Evolutionary conservation across 1,140 invertebrate genomes (phyloP).

Genomic region (Mactra quadrangularis): DNA sequence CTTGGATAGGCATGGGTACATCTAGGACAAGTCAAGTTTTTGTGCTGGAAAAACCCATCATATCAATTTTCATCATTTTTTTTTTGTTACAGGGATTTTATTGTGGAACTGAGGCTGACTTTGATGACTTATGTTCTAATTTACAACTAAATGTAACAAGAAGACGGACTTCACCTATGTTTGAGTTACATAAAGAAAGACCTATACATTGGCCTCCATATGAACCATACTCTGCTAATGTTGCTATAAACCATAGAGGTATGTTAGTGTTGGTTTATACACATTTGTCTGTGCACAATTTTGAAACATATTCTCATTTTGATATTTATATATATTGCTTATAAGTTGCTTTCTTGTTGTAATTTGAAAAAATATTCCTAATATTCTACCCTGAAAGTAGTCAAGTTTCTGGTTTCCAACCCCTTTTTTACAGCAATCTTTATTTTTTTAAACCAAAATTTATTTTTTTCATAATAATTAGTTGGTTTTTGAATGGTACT

Average conservation of each 20-base stretch:
- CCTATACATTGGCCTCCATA: conserved; percentile 80
- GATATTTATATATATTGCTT: not conserved
- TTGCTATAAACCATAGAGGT: conserved; percentile 45
- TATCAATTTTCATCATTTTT: too few relatives aligned
- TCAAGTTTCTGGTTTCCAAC: too few relatives aligned
- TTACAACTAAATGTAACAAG: conserved; percentile 71
- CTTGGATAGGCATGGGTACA: too few relatives aligned
- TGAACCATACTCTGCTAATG: conserved; percentile 58
- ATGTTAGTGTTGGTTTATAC: not conserved
- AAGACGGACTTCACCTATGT: conserved; percentile 79
- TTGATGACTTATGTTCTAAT: conserved; percentile 89
- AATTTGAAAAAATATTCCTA: too few relatives aligned
- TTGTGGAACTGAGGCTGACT: conserved; percentile 93
- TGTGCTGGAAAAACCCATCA: too few relatives aligned
- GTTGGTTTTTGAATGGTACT: too few relatives aligned
- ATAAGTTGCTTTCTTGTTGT: not conserved
- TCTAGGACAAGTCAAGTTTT: too few relatives aligned
- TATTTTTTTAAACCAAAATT: too few relatives aligned
- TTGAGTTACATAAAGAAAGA: conserved; percentile 79
- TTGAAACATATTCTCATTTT: too few relatives aligned
- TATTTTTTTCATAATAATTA: too few relatives aligned
- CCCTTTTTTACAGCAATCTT: too few relatives aligned
- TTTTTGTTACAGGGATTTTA: conserved; percentile 92
- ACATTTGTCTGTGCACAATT: not conserved
- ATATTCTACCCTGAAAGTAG: too few relatives aligned